Percentiles rank a stretch among this genome's conserved stretches.
Conservation (phyloP, 2,888 invertebrate species). For the Disparrhopalites patrizii region DNA sequence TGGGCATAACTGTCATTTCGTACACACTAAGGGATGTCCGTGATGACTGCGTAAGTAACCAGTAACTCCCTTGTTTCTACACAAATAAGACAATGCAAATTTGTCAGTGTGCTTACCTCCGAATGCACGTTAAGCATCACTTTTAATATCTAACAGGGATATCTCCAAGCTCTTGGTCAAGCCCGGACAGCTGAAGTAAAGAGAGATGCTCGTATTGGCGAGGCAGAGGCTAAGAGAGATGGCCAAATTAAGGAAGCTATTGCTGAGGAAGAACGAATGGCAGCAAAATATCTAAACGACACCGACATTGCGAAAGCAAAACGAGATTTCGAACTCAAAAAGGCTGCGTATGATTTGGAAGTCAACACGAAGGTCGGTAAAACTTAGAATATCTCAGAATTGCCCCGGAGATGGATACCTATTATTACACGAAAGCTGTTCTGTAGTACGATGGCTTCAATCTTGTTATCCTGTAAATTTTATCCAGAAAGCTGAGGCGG, state of each 20-base stretch:
- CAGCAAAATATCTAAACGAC: conserved; percentile 77
- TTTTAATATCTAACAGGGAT: conserved; percentile 24
- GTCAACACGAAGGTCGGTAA: conserved; percentile 77
- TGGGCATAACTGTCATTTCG: conserved; percentile 94
- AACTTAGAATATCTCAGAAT: not conserved
- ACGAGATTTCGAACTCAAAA: conserved; percentile 93
- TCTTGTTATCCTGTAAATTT: conserved; percentile 24
- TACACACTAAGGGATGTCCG: conserved; percentile 91
- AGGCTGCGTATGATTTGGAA: conserved; percentile 94
- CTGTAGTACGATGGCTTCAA: not conserved
- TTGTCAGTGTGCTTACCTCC: conserved; percentile 14
- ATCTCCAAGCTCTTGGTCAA: conserved; percentile 21
- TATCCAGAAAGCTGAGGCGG: conserved; percentile 75
- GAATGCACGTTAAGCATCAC: conserved; percentile 1
- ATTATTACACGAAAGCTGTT: too few relatives aligned
- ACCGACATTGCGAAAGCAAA: conserved; percentile 96
- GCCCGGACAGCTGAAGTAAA: conserved; percentile 84
- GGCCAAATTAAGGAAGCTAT: conserved; percentile 90
- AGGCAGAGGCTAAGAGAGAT: conserved; percentile 91
- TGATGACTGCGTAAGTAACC: conserved; percentile 77
- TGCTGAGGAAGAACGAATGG: conserved; percentile 95
- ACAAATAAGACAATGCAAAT: conserved; percentile 3
- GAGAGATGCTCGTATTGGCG: conserved; percentile 92
- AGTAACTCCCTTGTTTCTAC: not conserved
- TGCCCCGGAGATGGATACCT: not conserved